These are phyloP conservation scores for Danio aesculapii DNA, from an alignment of 2,797 vertebrate genomes.

Conservation along the genomic window DNA sequence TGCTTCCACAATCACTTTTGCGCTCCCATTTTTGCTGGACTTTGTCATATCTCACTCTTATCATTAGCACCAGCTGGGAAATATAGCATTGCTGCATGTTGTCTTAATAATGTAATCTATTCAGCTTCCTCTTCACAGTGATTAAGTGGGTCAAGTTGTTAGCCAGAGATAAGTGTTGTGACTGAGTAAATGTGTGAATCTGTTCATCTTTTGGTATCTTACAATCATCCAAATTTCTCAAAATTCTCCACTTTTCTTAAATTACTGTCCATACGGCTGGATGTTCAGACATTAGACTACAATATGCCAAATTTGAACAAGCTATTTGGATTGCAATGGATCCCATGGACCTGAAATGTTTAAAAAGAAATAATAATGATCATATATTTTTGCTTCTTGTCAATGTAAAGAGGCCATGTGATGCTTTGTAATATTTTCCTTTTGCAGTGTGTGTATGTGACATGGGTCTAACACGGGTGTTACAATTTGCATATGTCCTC, in stretches of 20 bases:
- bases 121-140: constrained; percentile 2
- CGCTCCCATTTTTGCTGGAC: background rate
- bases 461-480: no score
- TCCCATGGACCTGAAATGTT: no score
- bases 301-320: background rate
- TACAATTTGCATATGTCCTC: no score
- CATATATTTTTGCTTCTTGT: no score
- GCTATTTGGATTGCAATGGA: background rate
- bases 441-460: no score
- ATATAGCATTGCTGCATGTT: background rate
- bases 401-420: no score
- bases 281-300: background rate
- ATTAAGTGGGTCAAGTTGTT: background rate
- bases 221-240: background rate
- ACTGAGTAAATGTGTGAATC: constrained; percentile 2
- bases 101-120: background rate
- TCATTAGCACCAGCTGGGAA: background rate
- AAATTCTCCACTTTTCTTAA: no score
- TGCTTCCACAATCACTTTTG: no score
- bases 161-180: background rate
- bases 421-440: no score
- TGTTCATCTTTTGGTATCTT: background rate
- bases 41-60: constrained; percentile 2
- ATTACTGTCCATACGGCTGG: background rate
- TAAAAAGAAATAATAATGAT: no score